Conservation (phyloP, 2,888 invertebrate species). For the Apoderus coryli region DNA sequence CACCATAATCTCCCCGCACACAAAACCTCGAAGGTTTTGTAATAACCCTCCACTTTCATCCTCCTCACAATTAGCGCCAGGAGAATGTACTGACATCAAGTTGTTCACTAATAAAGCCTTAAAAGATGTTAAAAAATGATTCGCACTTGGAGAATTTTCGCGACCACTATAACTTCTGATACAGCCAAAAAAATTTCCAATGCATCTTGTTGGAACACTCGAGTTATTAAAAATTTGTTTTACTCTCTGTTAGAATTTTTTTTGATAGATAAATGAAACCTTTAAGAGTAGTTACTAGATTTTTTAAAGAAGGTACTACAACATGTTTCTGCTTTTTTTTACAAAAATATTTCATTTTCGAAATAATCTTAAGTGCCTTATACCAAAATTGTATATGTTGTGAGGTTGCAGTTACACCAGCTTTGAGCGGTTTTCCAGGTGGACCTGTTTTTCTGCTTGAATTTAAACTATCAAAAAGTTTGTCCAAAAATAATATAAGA, state of each 20-base stretch:
- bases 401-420: constrained; percentile 11
- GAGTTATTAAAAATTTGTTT: constrained; percentile 8
- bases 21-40: not conserved
- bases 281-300: constrained; percentile 13
- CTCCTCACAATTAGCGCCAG: constrained; percentile 15
- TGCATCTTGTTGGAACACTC: constrained; percentile 15
- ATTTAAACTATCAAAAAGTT: constrained; percentile 16
- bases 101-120: constrained; percentile 16
- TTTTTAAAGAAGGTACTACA: constrained; percentile 9
- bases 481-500: constrained; percentile 15
- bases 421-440: constrained; percentile 11
- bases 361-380: constrained; percentile 8
- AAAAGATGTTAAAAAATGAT: constrained; percentile 12
- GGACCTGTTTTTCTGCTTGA: constrained; percentile 6
- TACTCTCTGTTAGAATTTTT: constrained; percentile 4
- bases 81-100: constrained; percentile 14
- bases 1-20: not conserved
- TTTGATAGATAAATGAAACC: constrained; percentile 11
- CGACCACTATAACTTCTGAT: not conserved
- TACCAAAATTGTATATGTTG: constrained; percentile 13
- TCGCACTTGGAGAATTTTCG: not conserved
- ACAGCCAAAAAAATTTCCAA: constrained; percentile 9
- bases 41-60: not conserved
- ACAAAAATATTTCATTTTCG: constrained; percentile 9
- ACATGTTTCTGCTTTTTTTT: constrained; percentile 6